These are phyloP conservation scores for Penaeus japonicus DNA, from an alignment of 1,140 invertebrate genomes.

Conservation along the genomic window DNA sequence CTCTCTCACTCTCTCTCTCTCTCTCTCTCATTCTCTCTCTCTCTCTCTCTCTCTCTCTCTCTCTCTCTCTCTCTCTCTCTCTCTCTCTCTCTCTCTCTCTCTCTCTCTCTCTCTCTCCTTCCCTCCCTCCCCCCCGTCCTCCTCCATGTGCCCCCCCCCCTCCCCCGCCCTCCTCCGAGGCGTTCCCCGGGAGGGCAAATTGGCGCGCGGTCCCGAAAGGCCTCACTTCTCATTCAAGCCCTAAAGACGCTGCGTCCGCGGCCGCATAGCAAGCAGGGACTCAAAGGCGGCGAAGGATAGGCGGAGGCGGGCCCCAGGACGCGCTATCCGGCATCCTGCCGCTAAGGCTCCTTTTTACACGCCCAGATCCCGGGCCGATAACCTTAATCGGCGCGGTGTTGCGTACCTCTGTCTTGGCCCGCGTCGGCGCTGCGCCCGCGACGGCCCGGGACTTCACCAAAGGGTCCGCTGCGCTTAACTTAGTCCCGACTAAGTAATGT, in stretches of 20 bases:
- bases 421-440: no score
- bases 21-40: no score
- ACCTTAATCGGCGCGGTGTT: slow-evolving; percentile 20
- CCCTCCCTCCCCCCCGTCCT: no score
- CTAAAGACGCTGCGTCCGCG: slow-evolving; percentile 9
- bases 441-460: slow-evolving; percentile 3
- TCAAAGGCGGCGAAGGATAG: slow-evolving; percentile 42
- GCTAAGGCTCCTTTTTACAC: background rate
- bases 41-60: no score
- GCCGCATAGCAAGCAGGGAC: slow-evolving; percentile 42
- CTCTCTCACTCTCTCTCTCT: no score
- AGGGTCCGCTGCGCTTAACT: slow-evolving; percentile 41
- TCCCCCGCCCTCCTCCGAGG: no score
- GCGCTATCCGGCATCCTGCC: background rate
- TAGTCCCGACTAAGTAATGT: slow-evolving; percentile 43
- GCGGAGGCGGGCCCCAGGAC: background rate
- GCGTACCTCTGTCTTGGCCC: slow-evolving; percentile 14
- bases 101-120: no score
- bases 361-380: background rate
- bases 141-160: no score
- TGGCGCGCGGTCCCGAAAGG: background rate
- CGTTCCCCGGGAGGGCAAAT: slow-evolving; percentile 19
- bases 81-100: no score
- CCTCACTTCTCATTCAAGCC: slow-evolving; percentile 41
- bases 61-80: no score